These are phyloP conservation scores for Chrysomallon squamiferum DNA, from an alignment of 1,140 invertebrate genomes.

Conservation along the genomic window DNA sequence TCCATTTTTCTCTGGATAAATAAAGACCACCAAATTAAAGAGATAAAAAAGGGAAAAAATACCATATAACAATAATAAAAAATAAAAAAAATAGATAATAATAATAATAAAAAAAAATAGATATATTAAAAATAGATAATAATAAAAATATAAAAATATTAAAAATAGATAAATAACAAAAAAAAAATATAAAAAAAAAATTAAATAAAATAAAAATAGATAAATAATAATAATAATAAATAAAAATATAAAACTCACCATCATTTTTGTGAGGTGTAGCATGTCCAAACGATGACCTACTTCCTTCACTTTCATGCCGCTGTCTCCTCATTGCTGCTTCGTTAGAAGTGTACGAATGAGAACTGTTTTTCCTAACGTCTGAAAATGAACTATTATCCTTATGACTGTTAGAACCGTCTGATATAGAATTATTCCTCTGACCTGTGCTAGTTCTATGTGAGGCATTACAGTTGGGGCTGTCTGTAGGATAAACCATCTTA, in stretches of 20 bases:
- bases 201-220: background rate
- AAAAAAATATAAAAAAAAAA: constrained; percentile 10
- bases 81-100: too few species aligned
- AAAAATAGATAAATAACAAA: too few species aligned
- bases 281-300: constrained; percentile 9
- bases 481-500: constrained; percentile 9
- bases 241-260: constrained; percentile 11
- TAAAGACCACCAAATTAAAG: too few species aligned
- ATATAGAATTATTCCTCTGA: constrained; percentile 11
- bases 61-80: too few species aligned
- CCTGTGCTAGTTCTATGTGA: constrained; percentile 5
- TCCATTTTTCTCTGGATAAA: too few species aligned
- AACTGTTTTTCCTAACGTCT: constrained; percentile 7
- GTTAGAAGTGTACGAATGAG: constrained; percentile 2
- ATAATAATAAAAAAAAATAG: too few species aligned
- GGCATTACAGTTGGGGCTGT: background rate
- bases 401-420: background rate
- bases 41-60: too few species aligned
- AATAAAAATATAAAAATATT: too few species aligned
- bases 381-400: background rate
- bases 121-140: too few species aligned
- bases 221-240: constrained; percentile 9
- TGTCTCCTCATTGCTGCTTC: constrained; percentile 8
- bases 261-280: constrained; percentile 13
- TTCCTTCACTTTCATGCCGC: constrained; percentile 18